Conservation (phyloP, 2,888 invertebrate species). For the Eupithecia centaureata region DNA sequence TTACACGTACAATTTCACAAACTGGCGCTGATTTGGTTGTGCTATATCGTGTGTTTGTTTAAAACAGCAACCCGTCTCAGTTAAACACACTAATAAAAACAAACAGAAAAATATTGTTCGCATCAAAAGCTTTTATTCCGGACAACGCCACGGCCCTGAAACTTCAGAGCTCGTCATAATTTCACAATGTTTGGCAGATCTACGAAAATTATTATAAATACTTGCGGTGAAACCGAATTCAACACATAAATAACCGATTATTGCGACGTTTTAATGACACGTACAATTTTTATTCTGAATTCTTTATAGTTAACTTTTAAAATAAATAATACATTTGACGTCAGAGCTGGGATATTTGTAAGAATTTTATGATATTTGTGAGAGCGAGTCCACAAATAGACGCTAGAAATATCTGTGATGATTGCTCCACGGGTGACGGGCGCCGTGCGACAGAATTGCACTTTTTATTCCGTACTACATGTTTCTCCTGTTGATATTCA, state of each 20-base stretch:
- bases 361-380: constrained; percentile 49
- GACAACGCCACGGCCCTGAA: constrained; percentile 34
- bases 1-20: neutral
- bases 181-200: constrained; percentile 49
- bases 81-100: neutral
- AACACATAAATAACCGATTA: constrained; percentile 64
- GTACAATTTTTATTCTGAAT: constrained; percentile 49
- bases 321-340: constrained; percentile 51
- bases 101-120: constrained; percentile 37
- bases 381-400: constrained; percentile 44
- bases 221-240: constrained; percentile 45
- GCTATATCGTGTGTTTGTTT: neutral
- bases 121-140: constrained; percentile 47
- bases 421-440: constrained; percentile 7
- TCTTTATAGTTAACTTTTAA: constrained; percentile 49
- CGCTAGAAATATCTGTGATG: constrained; percentile 44
- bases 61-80: neutral
- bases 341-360: constrained; percentile 48
- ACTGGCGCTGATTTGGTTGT: neutral
- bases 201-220: constrained; percentile 47
- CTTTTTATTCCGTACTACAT: neutral
- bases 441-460: neutral
- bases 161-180: constrained; percentile 47
- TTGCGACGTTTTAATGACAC: constrained; percentile 58
- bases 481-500: neutral